Base-by-base conservation (phyloP, 2,113 vertebrate species). In the Myrmophylax atrothorax region DNA sequence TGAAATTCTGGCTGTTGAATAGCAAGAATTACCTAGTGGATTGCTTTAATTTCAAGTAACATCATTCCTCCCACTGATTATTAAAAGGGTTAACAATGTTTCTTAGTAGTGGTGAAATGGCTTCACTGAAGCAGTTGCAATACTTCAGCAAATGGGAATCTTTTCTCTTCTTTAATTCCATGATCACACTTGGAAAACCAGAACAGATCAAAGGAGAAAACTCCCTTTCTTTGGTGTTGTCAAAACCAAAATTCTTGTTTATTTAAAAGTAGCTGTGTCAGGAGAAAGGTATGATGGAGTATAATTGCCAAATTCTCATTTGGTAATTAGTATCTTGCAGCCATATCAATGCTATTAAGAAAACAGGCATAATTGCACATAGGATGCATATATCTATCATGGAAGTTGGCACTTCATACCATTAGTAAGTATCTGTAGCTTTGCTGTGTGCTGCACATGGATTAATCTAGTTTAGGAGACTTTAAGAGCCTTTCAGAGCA, bases 381-480 rank as follows among this genome's bases (percentile, higher is more conserved):
- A 90, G 80, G 80, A 84, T 67, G 44, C 3, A 0, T 81, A 14
- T 92, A 89, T 94, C 90, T 84, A 69, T 93, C 85, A 58, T 10
- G n/a, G 58, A 88, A 95, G 44, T 69, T 93, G 94, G 44, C 92
- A 75, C 63, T 87, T 92, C 55, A 86, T 73, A n/a, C 69, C 59
- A 49, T 89, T 94, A 92, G 35, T 46, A 93, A 74, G 29, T 89
- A 33, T 69, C 64, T 81, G 67, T 67, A 67, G 82, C 52, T 56
- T 89, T 91, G 56, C 64, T 89, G 33, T 35, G 4, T 55, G 47
- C 80, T 89, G 37, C 53, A 38, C 6, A 1, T 47, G 86, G 62
- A 93, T 97, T 89, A 90, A 78, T 96, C 78, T 91, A 37, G 74
- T 95, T 96, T 80, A 90, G 70, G 70, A 86, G 87, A 68, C 40